Evolutionary conservation across 2,888 invertebrate species (phyloP).

Genomic region (Pyralis farinalis): DNA sequence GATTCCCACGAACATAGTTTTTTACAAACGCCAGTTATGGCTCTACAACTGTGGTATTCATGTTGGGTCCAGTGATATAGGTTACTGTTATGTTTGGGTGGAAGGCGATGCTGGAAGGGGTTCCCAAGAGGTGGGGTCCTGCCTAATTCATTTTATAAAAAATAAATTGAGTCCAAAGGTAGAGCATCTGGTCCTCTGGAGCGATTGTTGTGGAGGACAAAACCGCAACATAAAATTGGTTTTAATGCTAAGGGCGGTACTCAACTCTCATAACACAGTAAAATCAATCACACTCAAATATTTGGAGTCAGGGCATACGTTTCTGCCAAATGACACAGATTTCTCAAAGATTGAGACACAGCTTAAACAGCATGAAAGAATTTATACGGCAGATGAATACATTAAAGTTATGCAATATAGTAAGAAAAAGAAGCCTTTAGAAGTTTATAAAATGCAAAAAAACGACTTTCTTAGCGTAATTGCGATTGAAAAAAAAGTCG

Average conservation of each 20-base stretch:
- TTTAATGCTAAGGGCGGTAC: constrained; percentile 14
- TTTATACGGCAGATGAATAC: constrained; percentile 13
- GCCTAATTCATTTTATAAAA: constrained; percentile 6
- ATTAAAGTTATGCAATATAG: constrained; percentile 7
- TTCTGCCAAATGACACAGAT: constrained; percentile 15
- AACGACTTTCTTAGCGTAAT: constrained; percentile 8
- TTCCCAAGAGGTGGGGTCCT: constrained; percentile 12
- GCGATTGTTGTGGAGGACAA: constrained; percentile 11
- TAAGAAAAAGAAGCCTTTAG: constrained; percentile 13
- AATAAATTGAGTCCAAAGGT: not conserved
- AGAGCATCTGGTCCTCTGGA: not conserved
- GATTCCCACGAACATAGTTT: constrained; percentile 7
- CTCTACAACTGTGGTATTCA: constrained; percentile 7
- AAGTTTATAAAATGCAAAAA: constrained; percentile 13
- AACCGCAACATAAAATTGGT: constrained; percentile 20
- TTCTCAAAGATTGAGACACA: constrained; percentile 13
- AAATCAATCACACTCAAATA: constrained; percentile 6
- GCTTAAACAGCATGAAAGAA: constrained; percentile 10
- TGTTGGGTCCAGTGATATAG: constrained; percentile 1
- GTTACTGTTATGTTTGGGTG: constrained; percentile 9
- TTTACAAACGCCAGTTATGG: constrained; percentile 12
- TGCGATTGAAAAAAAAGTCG: constrained; percentile 10
- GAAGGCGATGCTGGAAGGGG: constrained; percentile 11
- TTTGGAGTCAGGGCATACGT: constrained; percentile 17
- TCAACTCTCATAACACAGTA: constrained; percentile 7